Evolutionary conservation across 2,113 vertebrate genomes (phyloP), one percentile per base, ranked within the genome.

Genomic region (Syngnathus scovelli): DNA sequence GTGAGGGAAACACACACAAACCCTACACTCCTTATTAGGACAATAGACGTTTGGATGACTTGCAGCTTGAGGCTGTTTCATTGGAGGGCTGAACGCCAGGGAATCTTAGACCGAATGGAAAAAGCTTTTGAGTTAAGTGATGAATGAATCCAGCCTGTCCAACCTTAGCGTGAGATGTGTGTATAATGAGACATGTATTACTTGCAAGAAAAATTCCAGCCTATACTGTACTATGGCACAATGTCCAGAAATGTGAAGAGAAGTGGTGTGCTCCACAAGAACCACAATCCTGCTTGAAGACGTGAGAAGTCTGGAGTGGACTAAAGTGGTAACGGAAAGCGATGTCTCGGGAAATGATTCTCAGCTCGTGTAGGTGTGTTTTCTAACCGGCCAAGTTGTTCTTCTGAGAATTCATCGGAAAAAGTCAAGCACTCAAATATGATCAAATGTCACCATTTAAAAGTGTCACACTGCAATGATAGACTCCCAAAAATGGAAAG

Each of bases 1-100:
- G 51, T 55, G 64, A 69, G 72, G 38, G 55, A 70, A 68, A 71
- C 43, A n/a, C 64, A 38, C 48, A 33, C 62, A n/a, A 18, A 19
- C 44, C 13, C n/a, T 33, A 43, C 41, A 43, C 74, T 87, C 85
- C 85, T 83, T 89, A 75, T 87, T 74, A 82, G 86, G 85, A 75
- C 83, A 86, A 73, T 73, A 65, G 52, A 19, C 78, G 72, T 83
- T 86, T 83, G 75, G 78, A 81, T 69, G 73, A 71, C 49, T 84
- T 70, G 58, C 79, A 80, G 80, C 76, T 82, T 81, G 76, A 77
- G 69, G 74, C 46, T 51, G 12, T 68, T 86, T 83, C 64, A 80
- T 77, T 84, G 60, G 72, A 60, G 44, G 74, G 78, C 68, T 64
- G 15, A 77, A 71, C n/a, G 59, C 69, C 77, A 66, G 72, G 43